A percentile compares a stretch with the other conserved stretches of the same genome.
Conservation (phyloP, 2,113 vertebrate species). For the Gallinago undulata region DNA sequence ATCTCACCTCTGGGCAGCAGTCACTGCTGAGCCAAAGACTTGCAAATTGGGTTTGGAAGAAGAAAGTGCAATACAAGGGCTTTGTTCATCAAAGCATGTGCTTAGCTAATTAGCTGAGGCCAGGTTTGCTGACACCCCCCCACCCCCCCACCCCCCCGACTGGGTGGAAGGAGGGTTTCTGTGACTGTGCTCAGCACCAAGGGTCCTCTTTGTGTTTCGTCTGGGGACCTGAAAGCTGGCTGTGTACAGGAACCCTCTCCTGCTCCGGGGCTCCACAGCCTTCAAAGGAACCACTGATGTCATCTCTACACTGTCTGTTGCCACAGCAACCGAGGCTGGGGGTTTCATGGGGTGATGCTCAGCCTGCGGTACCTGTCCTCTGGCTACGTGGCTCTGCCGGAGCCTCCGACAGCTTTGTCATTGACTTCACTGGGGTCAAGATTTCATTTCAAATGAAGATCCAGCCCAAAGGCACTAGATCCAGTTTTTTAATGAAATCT, state of each 20-base stretch:
- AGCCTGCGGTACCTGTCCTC: not conserved
- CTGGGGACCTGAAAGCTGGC: not conserved
- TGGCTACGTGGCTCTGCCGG: accelerated
- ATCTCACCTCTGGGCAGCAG: not conserved
- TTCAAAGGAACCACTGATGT: not conserved
- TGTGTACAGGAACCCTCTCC: not conserved
- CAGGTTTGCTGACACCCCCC: not conserved
- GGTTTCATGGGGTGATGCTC: not conserved
- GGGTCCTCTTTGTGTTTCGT: not conserved
- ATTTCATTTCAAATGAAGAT: not conserved
- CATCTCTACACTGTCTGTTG: not conserved
- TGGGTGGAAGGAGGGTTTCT: not conserved
- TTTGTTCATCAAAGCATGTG: not conserved
- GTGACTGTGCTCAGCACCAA: not conserved
- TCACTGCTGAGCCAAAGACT: not conserved
- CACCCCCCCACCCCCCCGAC: too few species aligned
- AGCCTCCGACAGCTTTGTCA: not conserved
- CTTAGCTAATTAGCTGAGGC: too few species aligned
- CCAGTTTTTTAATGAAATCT: not conserved
- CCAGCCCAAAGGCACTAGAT: not conserved
- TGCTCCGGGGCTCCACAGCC: accelerated
- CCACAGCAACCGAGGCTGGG: not conserved
- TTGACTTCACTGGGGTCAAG: not conserved
- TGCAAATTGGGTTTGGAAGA: not conserved
- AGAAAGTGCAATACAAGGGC: not conserved